These are phyloP conservation scores for Drosophila kanapiae DNA, from an alignment of 1,140 invertebrate genomes.

Conservation along the genomic window DNA sequence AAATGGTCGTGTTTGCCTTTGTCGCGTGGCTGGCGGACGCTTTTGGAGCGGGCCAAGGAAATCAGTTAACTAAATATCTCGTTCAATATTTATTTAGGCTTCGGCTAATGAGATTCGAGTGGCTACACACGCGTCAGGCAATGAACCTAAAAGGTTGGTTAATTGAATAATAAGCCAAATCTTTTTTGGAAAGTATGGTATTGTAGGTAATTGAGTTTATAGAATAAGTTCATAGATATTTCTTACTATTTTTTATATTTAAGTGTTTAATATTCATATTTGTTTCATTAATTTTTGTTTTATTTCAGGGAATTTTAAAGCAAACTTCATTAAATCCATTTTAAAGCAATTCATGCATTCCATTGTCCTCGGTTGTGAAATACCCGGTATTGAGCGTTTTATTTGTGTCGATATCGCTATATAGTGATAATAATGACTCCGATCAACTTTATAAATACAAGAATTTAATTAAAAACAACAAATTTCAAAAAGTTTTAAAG, in stretches of 20 bases:
- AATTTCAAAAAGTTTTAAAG: too few relatives aligned
- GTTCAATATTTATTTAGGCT: slow-evolving; percentile 76
- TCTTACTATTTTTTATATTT: background rate
- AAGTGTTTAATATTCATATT: background rate
- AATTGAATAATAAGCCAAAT: slow-evolving; percentile 42
- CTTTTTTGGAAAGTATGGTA: background rate
- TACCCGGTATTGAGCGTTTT: too few relatives aligned
- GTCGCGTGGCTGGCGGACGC: slow-evolving; percentile 71
- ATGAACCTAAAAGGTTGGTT: slow-evolving; percentile 7
- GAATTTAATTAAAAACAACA: too few relatives aligned
- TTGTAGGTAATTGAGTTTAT: background rate
- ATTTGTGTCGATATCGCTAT: too few relatives aligned
- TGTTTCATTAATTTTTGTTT: too few relatives aligned
- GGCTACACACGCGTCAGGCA: slow-evolving; percentile 13
- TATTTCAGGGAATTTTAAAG: too few relatives aligned
- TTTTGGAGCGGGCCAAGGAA: slow-evolving; percentile 53
- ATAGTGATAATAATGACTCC: too few relatives aligned
- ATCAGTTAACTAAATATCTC: slow-evolving; percentile 82
- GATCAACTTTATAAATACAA: too few relatives aligned
- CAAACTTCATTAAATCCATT: too few relatives aligned
- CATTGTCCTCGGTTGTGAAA: too few relatives aligned
- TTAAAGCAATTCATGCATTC: too few relatives aligned
- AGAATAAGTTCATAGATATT: background rate
- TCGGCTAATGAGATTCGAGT: slow-evolving; percentile 78
- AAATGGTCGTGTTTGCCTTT: slow-evolving; percentile 78